Evolutionary conservation across 1,140 invertebrate genomes (phyloP).

Genomic region (Dolichoris vasculosae): DNA sequence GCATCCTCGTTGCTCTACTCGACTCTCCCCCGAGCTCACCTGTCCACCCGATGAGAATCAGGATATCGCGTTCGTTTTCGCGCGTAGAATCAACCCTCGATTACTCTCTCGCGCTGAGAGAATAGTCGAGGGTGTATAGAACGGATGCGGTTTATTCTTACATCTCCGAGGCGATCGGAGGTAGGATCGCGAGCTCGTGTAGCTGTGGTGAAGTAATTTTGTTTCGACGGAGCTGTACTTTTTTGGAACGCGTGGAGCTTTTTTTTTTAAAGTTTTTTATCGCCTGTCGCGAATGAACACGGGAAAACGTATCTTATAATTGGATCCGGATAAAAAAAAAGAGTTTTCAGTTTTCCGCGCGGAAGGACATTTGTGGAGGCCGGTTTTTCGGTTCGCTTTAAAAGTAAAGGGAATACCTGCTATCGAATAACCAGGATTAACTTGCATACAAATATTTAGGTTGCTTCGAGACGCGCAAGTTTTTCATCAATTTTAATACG

Average conservation of each 20-base stretch:
- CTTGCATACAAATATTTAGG: no score
- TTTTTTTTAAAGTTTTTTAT: no score
- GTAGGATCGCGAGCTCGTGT: neutral
- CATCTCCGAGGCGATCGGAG: neutral
- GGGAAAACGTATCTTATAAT: neutral
- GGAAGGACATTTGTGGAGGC: no score
- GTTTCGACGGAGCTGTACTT: neutral
- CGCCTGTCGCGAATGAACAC: no score
- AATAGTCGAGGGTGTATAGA: neutral
- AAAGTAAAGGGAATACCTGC: neutral
- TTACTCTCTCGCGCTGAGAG: slow-evolving; percentile 53
- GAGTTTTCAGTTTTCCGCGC: neutral
- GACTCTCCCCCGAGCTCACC: neutral
- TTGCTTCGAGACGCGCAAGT: no score
- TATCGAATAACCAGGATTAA: no score
- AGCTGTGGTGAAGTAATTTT: neutral
- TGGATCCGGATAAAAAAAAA: neutral
- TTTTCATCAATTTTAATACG: no score
- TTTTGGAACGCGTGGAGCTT: neutral
- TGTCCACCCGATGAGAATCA: neutral
- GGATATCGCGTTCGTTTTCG: slow-evolving; percentile 56
- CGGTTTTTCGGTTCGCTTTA: neutral
- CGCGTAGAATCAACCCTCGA: slow-evolving; percentile 55
- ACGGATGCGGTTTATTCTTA: neutral
- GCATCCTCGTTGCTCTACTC: neutral